These are phyloP conservation scores for Ctenoplectra terminalis DNA, from an alignment of 1,140 invertebrate genomes.

Conservation along the genomic window DNA sequence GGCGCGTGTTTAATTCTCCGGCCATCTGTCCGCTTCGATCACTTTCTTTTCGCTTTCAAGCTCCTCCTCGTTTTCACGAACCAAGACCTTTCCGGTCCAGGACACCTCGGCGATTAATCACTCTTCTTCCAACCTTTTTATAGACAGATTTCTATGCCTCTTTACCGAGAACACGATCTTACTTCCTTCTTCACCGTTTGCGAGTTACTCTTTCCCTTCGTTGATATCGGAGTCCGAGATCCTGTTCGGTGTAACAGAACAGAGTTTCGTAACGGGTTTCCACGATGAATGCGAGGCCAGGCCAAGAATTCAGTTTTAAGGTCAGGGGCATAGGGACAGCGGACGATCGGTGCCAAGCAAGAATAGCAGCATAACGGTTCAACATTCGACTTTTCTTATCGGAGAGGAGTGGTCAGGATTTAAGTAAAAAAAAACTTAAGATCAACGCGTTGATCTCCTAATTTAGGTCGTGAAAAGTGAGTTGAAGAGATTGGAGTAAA, in stretches of 20 bases:
- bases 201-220: no score
- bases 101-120: not conserved
- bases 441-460: not conserved
- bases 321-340: slow-evolving; percentile 5
- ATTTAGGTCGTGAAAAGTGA: slow-evolving; percentile 42
- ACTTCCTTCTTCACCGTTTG: not conserved
- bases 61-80: not conserved
- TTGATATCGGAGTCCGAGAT: not conserved
- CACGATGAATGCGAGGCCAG: not conserved
- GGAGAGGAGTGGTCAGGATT: not conserved
- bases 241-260: not conserved
- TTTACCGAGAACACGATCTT: not conserved
- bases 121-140: not conserved
- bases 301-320: slow-evolving; percentile 31
- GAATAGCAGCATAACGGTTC: slow-evolving; percentile 21
- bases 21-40: no score
- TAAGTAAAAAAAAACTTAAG: no score
- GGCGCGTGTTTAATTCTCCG: not conserved
- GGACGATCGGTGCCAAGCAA: slow-evolving; percentile 1
- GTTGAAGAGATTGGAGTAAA: slow-evolving; percentile 1
- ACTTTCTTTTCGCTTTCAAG: slow-evolving; percentile 20
- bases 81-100: not conserved
- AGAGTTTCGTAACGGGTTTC: slow-evolving; percentile 20
- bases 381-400: not conserved
- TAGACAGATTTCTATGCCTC: not conserved